Evolutionary conservation across 2,113 vertebrate species (phyloP).

Genomic region (Piaya cayana): DNA sequence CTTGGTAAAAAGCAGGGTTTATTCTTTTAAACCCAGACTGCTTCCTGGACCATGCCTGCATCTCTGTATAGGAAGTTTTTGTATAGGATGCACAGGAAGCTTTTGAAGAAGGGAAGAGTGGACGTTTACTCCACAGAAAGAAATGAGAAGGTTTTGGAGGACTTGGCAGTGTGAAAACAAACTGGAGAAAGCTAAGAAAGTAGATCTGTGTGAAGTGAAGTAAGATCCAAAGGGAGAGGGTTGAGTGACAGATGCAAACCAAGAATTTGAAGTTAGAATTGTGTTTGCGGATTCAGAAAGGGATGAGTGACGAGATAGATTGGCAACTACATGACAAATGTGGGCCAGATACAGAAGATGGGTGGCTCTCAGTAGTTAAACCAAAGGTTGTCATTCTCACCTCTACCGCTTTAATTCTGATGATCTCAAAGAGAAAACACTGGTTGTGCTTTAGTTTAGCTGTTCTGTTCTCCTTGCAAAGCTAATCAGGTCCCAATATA

Average conservation of each 20-base stretch:
- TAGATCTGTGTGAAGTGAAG: background rate
- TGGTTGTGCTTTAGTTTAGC: background rate
- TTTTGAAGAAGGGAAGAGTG: conserved; percentile 35
- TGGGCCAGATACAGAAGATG: background rate
- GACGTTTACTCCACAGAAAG: background rate
- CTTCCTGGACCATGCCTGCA: conserved; percentile 15
- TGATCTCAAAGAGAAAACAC: background rate
- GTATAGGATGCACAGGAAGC: background rate
- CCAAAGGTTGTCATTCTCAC: background rate
- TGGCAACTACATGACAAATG: background rate
- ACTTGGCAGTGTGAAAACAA: background rate
- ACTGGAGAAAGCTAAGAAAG: background rate
- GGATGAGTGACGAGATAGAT: background rate
- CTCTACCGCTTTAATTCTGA: background rate
- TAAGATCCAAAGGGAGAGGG: background rate
- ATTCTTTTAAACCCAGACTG: background rate
- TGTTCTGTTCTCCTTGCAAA: background rate
- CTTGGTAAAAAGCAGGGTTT: background rate
- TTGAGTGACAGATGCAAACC: background rate
- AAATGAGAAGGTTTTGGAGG: background rate
- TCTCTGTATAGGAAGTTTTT: background rate
- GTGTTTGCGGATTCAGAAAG: background rate
- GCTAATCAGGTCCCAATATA: background rate
- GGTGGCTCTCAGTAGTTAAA: background rate
- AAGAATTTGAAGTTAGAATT: background rate